A percentile compares a stretch with the other conserved stretches of the same genome.
Evolutionary conservation across 1,140 invertebrate genomes (phyloP).

Genomic region (Phocides pigmalion): DNA sequence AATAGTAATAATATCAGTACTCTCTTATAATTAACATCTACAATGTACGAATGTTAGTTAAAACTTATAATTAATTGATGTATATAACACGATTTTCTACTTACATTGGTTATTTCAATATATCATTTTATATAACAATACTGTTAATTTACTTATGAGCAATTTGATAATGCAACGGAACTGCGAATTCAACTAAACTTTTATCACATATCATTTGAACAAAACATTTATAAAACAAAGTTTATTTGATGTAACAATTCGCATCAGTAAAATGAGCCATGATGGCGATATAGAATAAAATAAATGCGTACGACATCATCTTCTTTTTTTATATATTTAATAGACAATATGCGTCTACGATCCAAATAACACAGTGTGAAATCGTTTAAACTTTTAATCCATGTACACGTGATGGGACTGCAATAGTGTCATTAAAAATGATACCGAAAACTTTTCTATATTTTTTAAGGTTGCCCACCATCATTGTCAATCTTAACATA

Average conservation of each 20-base stretch:
- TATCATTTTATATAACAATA: conserved; percentile 51
- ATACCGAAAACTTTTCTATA: too few relatives aligned
- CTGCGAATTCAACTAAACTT: background rate
- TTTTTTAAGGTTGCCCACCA: too few relatives aligned
- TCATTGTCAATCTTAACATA: too few relatives aligned
- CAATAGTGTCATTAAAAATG: too few relatives aligned
- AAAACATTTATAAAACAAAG: background rate
- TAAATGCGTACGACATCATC: too few relatives aligned
- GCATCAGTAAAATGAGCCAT: background rate
- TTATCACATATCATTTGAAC: conserved; percentile 5
- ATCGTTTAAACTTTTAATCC: too few relatives aligned
- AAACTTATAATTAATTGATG: conserved; percentile 36
- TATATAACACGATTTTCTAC: conserved; percentile 8
- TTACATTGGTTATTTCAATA: conserved; percentile 11
- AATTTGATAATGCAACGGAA: conserved; percentile 40
- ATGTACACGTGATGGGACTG: too few relatives aligned
- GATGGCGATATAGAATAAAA: background rate
- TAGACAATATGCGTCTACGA: too few relatives aligned
- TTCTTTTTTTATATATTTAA: background rate
- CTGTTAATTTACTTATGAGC: conserved; percentile 66
- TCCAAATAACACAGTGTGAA: too few relatives aligned
- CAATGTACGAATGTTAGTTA: conserved; percentile 30
- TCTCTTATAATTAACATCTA: conserved; percentile 54
- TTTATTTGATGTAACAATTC: background rate
- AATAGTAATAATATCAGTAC: conserved; percentile 70